Base-by-base conservation (phyloP, 2,888 invertebrate species). In the Tenthredo mesomela region DNA sequence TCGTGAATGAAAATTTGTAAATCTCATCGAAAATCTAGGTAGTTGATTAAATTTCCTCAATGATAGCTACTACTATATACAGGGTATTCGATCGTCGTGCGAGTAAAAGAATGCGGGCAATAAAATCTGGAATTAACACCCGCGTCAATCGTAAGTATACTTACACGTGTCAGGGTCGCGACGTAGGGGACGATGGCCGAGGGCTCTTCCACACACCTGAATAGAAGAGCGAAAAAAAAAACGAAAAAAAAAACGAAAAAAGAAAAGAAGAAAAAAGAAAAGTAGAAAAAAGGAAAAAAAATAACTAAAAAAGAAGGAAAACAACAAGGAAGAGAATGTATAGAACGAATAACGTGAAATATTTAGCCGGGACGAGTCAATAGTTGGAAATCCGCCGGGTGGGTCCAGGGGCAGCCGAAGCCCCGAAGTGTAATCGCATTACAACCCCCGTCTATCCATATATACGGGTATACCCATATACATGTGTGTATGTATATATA, bases 371-470 rank as follows among this genome's bases (percentile, higher is more conserved):
- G 87, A 90, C 87, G 87, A 88, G 85, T 89, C 89, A 89, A 90
- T 90, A 90, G 90, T 84, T 88, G 86, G 89, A 88, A 89, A 91
- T 91, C 90, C 89, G 86, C 86, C 88, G 89, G 91, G 91, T 93
- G 89, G 91, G 91, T 92, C 92, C 92, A 91, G 90, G 90, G 91
- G 90, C 91, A 90, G 90, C 90, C 90, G 93, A 93, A 93, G 92
- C 93, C 93, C 90, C 90, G 89, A 89, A 90, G 90, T 90, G 89
- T 92, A 93, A 93, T 93, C 92, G 92, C 91, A 92, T 93, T 93
- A 93, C 88, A 61, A 88, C 88, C 89, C 91, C 61, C 82, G 47
- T 70, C 82, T 61, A 80, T 61, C 58, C 58, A 43, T 67, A 50
- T 33, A 65, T 25, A n/a, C 7, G 18, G 29, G 25, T 43, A 25